Evolutionary conservation across 2,888 invertebrate species (phyloP), one percentile per base, ranked within the genome.

Genomic region (Megaustenia siamemsis): DNA sequence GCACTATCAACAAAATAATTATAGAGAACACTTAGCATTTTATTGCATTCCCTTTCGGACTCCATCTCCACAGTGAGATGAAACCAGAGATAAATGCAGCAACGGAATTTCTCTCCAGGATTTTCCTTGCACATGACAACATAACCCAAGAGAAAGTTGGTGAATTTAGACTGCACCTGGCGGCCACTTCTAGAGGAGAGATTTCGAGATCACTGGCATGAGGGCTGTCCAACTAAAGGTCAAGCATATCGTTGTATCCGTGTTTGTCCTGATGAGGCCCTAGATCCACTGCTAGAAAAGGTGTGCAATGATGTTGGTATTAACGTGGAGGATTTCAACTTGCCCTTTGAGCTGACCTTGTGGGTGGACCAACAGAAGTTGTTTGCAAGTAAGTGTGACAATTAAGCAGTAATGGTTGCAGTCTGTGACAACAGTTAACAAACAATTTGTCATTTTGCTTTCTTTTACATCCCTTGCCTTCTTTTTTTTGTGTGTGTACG

Each of bases 31-130:
- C 40, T 24, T 24, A 32, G 32, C 18, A 24, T 43, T 12, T 79
- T 66, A 32, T 79, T 40, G 66, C 35, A 32, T 79, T 45, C 45
- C 3, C 0, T 43, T 32, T 32, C 40, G 12, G 63, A 73, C 60
- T 32, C 10, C 15, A 12, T 63, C 49, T 53, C 77, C 53, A 56
- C 35, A n/a, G 83, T 83, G 84, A 84, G 66, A 96, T 96, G 96
- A 96, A 95, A 95, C 96, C 96, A 95, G 96, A 96, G 95, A 95
- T 96, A 93, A 95, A 95, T 93, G 96, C 96, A 90, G 96, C 96
- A 91, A 96, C 96, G 92, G 90, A 91, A 83, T 94, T 94, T 89
- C 87, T 96, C 93, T 95, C 95, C 93, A 95, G 95, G 93, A 95
- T 96, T 93, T 95, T 96, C 91, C 96, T 95, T 94, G 96, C 95